These are phyloP conservation scores for Lycodopsis pacificus DNA, from an alignment of 2,797 vertebrate species.

Conservation along the genomic window DNA sequence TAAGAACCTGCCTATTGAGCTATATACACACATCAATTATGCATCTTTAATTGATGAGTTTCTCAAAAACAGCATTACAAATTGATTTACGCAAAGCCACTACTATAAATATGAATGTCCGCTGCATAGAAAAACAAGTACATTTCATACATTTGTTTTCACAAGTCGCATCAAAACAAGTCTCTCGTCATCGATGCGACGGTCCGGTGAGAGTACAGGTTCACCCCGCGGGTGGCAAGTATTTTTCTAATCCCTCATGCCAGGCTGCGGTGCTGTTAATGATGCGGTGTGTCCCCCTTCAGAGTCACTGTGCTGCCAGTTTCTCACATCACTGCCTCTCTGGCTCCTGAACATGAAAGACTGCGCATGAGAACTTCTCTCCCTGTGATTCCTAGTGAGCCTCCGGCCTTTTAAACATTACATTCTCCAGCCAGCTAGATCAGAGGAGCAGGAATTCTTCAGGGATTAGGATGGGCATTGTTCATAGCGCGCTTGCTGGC, in stretches of 20 bases:
- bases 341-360: slow-evolving; percentile 63
- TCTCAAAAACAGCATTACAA: too few relatives aligned
- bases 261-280: slow-evolving; percentile 48
- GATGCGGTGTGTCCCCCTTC: slow-evolving; percentile 46
- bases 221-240: slow-evolving; percentile 32
- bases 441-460: slow-evolving; percentile 82
- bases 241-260: slow-evolving; percentile 53
- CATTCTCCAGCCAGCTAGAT: slow-evolving; percentile 78
- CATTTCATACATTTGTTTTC: background rate
- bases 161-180: slow-evolving; percentile 39
- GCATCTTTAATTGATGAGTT: background rate
- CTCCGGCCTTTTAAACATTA: slow-evolving; percentile 72
- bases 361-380: slow-evolving; percentile 71
- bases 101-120: background rate
- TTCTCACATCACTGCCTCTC: slow-evolving; percentile 68
- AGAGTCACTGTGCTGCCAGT: slow-evolving; percentile 45
- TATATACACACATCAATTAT: background rate
- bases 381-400: slow-evolving; percentile 71
- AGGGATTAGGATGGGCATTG: slow-evolving; percentile 83
- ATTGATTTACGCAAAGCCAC: background rate
- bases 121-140: background rate
- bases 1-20: background rate
- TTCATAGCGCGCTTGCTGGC: slow-evolving; percentile 73
- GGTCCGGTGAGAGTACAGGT: slow-evolving; percentile 39
- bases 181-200: slow-evolving; percentile 32